phyloP scores from a whole-genome alignment of 1,140 invertebrate genomes.

The Teleogryllus occipitalis region DNA sequence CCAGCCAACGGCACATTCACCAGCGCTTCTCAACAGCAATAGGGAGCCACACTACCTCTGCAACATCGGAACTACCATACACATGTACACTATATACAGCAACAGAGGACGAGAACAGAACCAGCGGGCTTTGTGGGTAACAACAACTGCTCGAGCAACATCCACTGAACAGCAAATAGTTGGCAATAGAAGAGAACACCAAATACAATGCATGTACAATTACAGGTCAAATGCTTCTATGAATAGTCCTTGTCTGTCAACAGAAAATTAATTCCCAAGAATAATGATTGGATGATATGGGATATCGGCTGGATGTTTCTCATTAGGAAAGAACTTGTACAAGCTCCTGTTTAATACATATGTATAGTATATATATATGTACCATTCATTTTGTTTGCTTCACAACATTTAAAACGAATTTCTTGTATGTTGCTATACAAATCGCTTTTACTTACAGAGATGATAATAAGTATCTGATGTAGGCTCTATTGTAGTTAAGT shows the following conservation, averaged over 20 bases:
- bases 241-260: constrained; percentile 6
- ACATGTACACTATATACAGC: constrained; percentile 25
- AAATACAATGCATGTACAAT: constrained; percentile 27
- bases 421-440: background rate
- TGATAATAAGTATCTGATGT: constrained; percentile 7
- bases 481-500: background rate
- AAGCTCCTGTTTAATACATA: constrained; percentile 10
- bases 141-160: constrained; percentile 26
- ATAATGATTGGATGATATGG: background rate
- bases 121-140: constrained; percentile 19
- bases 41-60: constrained; percentile 8
- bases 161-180: constrained; percentile 25
- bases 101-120: constrained; percentile 15
- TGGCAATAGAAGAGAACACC: constrained; percentile 23
- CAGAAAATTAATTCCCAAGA: background rate
- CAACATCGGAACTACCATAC: constrained; percentile 14
- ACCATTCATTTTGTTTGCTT: background rate
- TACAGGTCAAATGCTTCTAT: constrained; percentile 17
- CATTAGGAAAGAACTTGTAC: constrained; percentile 14
- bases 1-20: background rate
- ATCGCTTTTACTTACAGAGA: background rate
- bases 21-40: background rate
- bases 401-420: constrained; percentile 12
- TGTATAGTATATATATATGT: background rate
- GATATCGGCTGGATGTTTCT: background rate